Evolutionary conservation across 2,797 vertebrate species (phyloP), one percentile per base, ranked within the genome.

Genomic region (Tragopan temminckii): DNA sequence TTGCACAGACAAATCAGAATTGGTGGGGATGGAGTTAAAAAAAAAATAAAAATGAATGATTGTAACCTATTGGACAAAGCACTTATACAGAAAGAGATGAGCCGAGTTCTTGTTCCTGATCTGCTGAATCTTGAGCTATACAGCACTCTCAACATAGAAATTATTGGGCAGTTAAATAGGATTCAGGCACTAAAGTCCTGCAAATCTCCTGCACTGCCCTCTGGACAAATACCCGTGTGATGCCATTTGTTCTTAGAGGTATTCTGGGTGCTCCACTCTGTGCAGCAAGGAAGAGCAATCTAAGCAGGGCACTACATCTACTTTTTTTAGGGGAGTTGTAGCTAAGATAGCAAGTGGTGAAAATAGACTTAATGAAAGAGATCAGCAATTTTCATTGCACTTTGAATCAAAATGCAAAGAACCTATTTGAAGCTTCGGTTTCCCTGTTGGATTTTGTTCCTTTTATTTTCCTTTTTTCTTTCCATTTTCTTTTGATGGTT

Each of bases 21-120:
- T 46, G 77, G 9, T 20, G 24, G 33, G 7, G 21, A 24, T 66
- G 46, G 10, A 71, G 25, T 52, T 52, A 21, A 45, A 45, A 45
- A 52, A 52, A 13, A 13, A 20, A 18, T 33, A 83, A 74, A 78
- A 45, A 13, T n/a, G 0, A 53, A 50, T 42, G 0, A 13, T 10
- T 63, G 12, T 46, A 67, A 74, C 21, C 17, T 38, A 21, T 7
- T 19, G 58, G 16, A 48, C 36, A 71, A 67, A 58, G 20, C 11
- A 9, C 3, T 78, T 66, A 5, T 0, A 20, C 0, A 4, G 36
- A 64, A 89, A 67, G 52, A 53, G 36, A 27, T 18, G 3, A 55
- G 29, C 31, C 43, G 35, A 70, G 18, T n/a, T 94, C 11, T 72
- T 15, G 24, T 70, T 91, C 14, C 14, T 74, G 17, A 50, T 57